These are phyloP conservation scores for Cheilosia variabilis DNA, from an alignment of 2,888 invertebrate genomes.

Conservation along the genomic window DNA sequence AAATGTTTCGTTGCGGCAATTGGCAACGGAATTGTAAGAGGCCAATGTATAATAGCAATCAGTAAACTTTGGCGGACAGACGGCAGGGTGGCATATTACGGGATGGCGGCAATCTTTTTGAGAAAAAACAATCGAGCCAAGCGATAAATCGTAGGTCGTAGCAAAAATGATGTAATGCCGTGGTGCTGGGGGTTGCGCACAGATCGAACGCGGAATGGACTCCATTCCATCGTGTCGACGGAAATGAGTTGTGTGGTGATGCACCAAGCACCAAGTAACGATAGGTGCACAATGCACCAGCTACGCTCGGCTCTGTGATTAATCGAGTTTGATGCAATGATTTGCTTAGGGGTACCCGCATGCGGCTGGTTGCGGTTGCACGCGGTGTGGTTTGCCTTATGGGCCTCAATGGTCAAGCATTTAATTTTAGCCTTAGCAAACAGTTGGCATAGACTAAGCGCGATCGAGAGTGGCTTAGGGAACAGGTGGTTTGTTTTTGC, in stretches of 20 bases:
- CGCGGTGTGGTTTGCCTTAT: conserved; percentile 67
- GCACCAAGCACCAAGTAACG: conserved; percentile 12
- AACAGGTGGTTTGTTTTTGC: conserved; percentile 59
- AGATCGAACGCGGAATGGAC: conserved; percentile 44
- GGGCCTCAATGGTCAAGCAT: conserved; percentile 68
- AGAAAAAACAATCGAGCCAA: conserved; percentile 66
- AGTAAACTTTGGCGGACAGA: conserved; percentile 21
- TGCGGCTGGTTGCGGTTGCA: conserved; percentile 40
- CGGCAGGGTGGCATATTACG: conserved; percentile 28
- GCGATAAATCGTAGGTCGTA: conserved; percentile 69
- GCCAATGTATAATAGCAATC: conserved; percentile 48
- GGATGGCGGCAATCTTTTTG: conserved; percentile 70
- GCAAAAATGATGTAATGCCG: conserved; percentile 71
- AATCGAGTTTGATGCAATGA: conserved; percentile 70
- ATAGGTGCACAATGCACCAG: conserved; percentile 12
- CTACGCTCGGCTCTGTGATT: conserved; percentile 53
- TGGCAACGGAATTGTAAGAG: conserved; percentile 45
- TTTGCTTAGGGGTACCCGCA: conserved; percentile 41
- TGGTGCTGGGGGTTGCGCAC: conserved; percentile 18
- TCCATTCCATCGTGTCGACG: conserved; percentile 49
- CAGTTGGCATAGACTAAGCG: conserved; percentile 57
- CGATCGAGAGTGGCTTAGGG: conserved; percentile 26
- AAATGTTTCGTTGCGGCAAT: conserved; percentile 67
- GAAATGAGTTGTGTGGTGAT: conserved; percentile 59
- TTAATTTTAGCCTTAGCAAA: conserved; percentile 66